Evolutionary conservation across 2,113 vertebrate species (phyloP), one percentile per base, ranked within the genome.

Genomic region (Vombatus ursinus): DNA sequence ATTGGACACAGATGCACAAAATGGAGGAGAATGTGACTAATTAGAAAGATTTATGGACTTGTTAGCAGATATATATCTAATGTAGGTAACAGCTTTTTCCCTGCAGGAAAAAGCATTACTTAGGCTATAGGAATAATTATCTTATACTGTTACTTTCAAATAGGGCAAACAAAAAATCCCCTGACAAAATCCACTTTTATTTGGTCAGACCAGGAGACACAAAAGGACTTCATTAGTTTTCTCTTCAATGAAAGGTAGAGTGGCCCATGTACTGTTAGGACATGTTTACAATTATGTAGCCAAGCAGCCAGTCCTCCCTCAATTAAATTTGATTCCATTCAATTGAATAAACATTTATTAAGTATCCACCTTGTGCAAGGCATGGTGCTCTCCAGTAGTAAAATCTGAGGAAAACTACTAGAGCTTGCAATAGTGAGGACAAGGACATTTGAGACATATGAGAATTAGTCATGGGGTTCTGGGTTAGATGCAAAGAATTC

Each of bases 21-120:
- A 96, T 96, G 92, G 97, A 97, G 95, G 95, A 96, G 97, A 97
- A 97, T 52, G 9, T 96, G 96, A 97, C 97, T 98, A 98, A 98
- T 98, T 98, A 98, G 95, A 96, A 98, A 98, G 98, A 98, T 98
- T 98, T 98, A 98, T 98, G 95, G 97, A 61, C 95, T 98, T 98
- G 90, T 98, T 98, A 98, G 95, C 92, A 96, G 96, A 94, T 98
- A 98, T 96, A 90, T 97, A 96, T 98, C 94, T 98, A 98, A 98
- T 97, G 97, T 97, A 98, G 98, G 98, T 98, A 98, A 98, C 96
- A 97, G 50, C 95, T 90, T 92, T 95, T 96, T 98, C 97, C 97
- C 97, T 57, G 57, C 97, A 97, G 97, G 96, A 89, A 49, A 92
- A 98, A 96, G 97, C 54, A 95, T 97, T 97, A 96, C 89, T 97